These are phyloP conservation scores for Rhinolophus ferrumequinum DNA, from an alignment of 2,113 vertebrate species.

Conservation along the genomic window DNA sequence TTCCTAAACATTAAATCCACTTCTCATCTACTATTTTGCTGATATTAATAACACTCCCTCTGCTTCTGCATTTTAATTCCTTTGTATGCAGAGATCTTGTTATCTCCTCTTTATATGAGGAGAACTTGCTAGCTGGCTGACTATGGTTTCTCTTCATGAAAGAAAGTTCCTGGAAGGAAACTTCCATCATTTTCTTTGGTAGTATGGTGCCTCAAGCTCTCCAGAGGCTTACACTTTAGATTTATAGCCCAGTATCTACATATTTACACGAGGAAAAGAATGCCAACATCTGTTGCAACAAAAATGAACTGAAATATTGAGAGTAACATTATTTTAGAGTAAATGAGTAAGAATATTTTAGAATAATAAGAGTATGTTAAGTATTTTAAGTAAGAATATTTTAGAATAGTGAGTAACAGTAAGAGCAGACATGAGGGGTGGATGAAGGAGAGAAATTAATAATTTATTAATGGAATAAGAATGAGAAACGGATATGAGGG, in stretches of 20 bases:
- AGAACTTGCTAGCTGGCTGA: not conserved
- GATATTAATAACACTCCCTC: not conserved
- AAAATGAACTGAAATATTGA: not conserved
- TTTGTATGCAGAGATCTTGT: not conserved
- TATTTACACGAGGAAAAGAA: not conserved
- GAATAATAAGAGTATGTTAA: not conserved
- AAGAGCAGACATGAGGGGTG: not conserved
- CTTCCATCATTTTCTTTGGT: not conserved
- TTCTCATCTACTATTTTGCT: not conserved
- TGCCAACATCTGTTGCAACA: not conserved
- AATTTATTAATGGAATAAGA: not conserved
- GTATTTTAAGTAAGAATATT: not conserved
- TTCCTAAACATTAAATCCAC: not conserved
- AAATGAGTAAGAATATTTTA: not conserved
- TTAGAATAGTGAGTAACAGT: not conserved
- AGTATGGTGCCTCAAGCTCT: not conserved
- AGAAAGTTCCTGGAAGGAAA: not conserved
- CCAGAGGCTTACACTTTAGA: not conserved
- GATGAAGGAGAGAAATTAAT: not conserved
- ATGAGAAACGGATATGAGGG: not conserved
- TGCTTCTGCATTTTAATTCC: not conserved
- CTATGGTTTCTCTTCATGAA: not conserved
- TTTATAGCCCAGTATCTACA: not conserved
- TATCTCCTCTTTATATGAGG: not conserved
- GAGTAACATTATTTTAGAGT: not conserved